phyloP scores from a whole-genome alignment of 1,140 invertebrate genomes.

The Diploscapter pachys region DNA sequence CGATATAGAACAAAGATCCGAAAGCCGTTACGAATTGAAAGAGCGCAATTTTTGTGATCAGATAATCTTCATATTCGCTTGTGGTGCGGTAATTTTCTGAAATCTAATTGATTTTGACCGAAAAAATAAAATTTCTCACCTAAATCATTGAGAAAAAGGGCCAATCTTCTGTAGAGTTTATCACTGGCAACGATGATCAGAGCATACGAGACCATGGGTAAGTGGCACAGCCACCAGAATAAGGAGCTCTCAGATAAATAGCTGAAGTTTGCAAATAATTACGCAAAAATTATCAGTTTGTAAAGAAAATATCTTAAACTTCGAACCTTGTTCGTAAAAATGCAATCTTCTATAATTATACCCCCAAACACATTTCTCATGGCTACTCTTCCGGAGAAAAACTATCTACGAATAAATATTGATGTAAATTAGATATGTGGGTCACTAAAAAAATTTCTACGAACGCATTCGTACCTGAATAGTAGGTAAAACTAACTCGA shows the following conservation, averaged over 20 bases:
- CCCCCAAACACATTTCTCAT: no score
- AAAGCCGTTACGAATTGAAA: conserved; percentile 99
- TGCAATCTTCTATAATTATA: no score
- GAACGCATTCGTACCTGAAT: no score
- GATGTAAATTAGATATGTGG: no score
- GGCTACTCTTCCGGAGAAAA: no score
- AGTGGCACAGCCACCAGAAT: conserved; percentile 68
- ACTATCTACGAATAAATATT: no score
- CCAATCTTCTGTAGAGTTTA: conserved; percentile 84
- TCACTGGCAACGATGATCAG: conserved; percentile 83
- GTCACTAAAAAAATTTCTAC: no score
- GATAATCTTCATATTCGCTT: conserved; percentile 90
- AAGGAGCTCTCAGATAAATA: conserved; percentile 40
- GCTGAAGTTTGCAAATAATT: conserved; percentile 21
- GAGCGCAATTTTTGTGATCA: conserved; percentile 77
- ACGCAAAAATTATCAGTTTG: background rate
- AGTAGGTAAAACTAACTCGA: no score
- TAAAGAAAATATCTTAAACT: background rate
- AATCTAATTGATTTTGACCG: conserved; percentile 41
- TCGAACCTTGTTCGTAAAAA: no score
- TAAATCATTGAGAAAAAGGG: conserved; percentile 86
- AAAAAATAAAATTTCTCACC: conserved; percentile 66
- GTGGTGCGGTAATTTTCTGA: conserved; percentile 91
- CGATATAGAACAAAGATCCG: conserved; percentile 93
- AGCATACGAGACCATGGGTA: conserved; percentile 84